A percentile compares a stretch with the other conserved stretches of the same genome.
Conservation (phyloP, 2,113 vertebrate genomes). For the Archilochus colubris region DNA sequence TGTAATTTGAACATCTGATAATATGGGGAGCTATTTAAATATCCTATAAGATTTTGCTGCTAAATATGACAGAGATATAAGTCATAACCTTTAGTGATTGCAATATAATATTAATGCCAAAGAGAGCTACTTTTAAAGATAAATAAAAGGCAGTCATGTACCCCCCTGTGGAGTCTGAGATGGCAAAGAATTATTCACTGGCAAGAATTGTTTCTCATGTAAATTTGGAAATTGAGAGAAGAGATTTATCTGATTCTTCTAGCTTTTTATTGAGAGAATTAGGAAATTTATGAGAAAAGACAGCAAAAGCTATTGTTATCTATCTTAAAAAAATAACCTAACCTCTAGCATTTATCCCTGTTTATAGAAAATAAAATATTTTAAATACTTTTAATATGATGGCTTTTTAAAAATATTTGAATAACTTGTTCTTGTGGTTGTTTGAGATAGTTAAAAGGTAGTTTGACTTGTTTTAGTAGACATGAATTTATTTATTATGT, state of each 20-base stretch:
- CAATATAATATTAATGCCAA: background rate
- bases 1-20: background rate
- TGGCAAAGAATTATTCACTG: background rate
- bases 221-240: background rate
- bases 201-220: background rate
- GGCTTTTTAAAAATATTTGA: background rate
- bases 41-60: background rate
- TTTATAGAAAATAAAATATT: background rate
- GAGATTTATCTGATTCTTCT: background rate
- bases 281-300: background rate
- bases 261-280: background rate
- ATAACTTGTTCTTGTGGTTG: background rate
- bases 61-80: background rate
- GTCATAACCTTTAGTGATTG: background rate
- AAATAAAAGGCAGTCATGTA: background rate
- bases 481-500: background rate
- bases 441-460: background rate
- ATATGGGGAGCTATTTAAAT: background rate
- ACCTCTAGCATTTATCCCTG: background rate
- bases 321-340: background rate
- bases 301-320: background rate
- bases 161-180: background rate
- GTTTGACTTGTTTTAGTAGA: background rate
- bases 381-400: background rate
- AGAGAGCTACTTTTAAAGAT: background rate